phyloP scores from a whole-genome alignment of 2,888 invertebrate species.

The Pasiphila rectangulata region DNA sequence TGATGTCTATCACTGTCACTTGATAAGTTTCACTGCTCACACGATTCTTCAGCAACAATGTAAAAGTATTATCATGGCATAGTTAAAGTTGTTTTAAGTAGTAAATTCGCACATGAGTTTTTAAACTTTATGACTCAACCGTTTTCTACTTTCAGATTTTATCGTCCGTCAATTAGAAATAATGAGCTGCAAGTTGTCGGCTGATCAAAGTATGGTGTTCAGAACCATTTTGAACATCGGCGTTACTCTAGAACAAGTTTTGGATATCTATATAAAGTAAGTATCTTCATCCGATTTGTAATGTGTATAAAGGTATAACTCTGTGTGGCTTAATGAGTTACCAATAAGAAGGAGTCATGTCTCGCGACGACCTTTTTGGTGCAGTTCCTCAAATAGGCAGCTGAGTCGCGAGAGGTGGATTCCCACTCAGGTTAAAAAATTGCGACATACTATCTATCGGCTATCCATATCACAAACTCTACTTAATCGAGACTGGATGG shows the following conservation, averaged over 20 bases:
- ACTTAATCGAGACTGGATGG: no score
- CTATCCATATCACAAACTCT: no score
- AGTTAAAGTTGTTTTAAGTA: constrained; percentile 5
- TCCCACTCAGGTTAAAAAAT: no score
- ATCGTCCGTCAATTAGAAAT: constrained; percentile 90
- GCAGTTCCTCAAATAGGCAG: no score
- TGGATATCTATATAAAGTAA: constrained; percentile 91
- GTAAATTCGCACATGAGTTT: not conserved
- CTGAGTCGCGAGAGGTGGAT: no score
- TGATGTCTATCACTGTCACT: constrained; percentile 1
- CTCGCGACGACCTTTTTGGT: no score
- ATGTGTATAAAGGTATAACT: no score
- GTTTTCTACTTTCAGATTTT: constrained; percentile 80
- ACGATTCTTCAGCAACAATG: not conserved
- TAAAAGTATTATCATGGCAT: constrained; percentile 8
- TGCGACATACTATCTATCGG: no score
- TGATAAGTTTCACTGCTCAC: no score
- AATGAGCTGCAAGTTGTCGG: constrained; percentile 86
- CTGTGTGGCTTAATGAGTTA: no score
- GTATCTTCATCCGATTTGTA: not conserved
- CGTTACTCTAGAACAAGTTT: constrained; percentile 87
- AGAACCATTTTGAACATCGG: constrained; percentile 88
- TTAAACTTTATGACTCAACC: constrained; percentile 13
- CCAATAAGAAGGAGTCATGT: no score
- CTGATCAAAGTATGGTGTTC: constrained; percentile 88